Evolutionary conservation across 2,888 invertebrate genomes (phyloP).

Genomic region (Anthophora plumipes): DNA sequence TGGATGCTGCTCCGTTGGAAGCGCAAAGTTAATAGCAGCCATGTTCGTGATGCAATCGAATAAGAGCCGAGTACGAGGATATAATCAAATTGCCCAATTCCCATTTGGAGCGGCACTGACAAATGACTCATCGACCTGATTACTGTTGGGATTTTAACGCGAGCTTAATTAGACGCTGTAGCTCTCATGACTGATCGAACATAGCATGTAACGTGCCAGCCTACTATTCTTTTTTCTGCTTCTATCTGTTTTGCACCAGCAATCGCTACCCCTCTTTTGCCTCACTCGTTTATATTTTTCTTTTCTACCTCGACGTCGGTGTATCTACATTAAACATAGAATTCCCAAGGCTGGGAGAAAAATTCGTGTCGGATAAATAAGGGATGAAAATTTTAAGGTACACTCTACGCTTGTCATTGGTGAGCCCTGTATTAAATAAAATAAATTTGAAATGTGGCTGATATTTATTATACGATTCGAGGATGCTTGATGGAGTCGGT

Average conservation of each 20-base stretch:
- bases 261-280: not conserved
- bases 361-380: not conserved
- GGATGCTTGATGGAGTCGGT: slow-evolving; percentile 17
- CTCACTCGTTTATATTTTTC: not conserved
- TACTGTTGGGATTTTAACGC: slow-evolving; percentile 76
- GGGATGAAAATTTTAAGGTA: no score
- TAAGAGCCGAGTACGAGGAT: slow-evolving; percentile 54
- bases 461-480: slow-evolving; percentile 7
- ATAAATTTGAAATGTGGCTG: not conserved
- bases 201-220: slow-evolving; percentile 60
- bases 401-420: no score
- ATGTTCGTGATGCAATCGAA: slow-evolving; percentile 48
- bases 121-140: slow-evolving; percentile 75
- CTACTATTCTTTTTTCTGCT: slow-evolving; percentile 34
- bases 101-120: slow-evolving; percentile 70
- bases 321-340: slow-evolving; percentile 50
- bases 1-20: not conserved
- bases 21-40: slow-evolving; percentile 60
- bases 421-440: not conserved
- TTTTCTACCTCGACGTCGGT: slow-evolving; percentile 46
- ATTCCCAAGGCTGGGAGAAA: no score
- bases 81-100: slow-evolving; percentile 73
- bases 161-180: slow-evolving; percentile 74
- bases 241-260: slow-evolving; percentile 14
- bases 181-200: slow-evolving; percentile 74